Evolutionary conservation across 1,140 invertebrate species (phyloP), one percentile per base, ranked within the genome.

Genomic region (Drusus annulatus): DNA sequence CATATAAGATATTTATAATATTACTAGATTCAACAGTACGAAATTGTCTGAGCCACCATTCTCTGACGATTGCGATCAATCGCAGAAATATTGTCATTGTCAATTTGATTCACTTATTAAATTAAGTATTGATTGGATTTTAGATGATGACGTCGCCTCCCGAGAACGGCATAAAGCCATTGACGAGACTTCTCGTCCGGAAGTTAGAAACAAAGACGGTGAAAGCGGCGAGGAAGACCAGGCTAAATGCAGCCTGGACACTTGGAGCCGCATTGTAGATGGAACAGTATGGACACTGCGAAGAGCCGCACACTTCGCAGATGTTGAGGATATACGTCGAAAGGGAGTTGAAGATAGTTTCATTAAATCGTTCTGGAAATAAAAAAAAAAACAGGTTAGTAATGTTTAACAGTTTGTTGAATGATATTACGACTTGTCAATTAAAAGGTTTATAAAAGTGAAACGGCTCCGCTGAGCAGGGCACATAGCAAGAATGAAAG

Each of bases 261-360:
- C 76, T 80, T 50, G 84, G 80, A 3, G 93, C 94, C 51, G 92
- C 87, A 84, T 96, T 97, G 89, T 96, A 98, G 83, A 97, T 96
- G 25, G 96, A 94, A 89, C 98, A 99, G 86, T 99, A 99, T 0
- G 98, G 98, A 89, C 98, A 99, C 87, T 99, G 98, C 60, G 96
- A 99, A 21, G 97, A 98, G 45, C 98, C 98, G 86, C 98, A 99
- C n/a, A 99, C 98, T 86, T 98, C 96, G 86, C 98, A 99, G 82
- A 99, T 98, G 87, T 98, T 98, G 28, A 98, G 89, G 16, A 96
- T 90, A 87, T 98, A 98, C 2, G 97, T 95, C 25, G 96, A 93
- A 62, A 96, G 91, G 2, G 96, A 93, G 85, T 98, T 96, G 85
- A 98, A 98, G 88, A 99, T 95, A 0, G 95, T 94, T 90, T 98